Evolutionary conservation across 2,888 invertebrate genomes (phyloP), one percentile per base, ranked within the genome.

Genomic region (Pollenia amentaria): DNA sequence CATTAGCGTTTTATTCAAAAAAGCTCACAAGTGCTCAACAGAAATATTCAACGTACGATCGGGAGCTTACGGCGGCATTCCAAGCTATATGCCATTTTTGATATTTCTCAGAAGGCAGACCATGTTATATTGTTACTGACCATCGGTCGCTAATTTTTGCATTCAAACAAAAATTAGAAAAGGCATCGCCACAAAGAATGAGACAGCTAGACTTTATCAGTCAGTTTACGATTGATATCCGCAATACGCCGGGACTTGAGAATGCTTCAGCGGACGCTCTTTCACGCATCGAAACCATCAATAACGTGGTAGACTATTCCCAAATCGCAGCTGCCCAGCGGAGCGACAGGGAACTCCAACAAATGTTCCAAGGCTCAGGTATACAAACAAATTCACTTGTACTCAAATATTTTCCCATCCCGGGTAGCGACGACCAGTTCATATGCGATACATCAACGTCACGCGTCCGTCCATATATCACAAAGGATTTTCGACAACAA

Each of bases 1-100:
- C 69, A 2, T n/a, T 70, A 14, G 51, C 0, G 79, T 91, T 0
- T 90, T 93, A 83, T 80, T 67, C n/a, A 91, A 91, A 69, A 18
- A 53, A 18, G n/a, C 8, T 57, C 1, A 57, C 90, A 91, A 0
- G 88, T 14, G 14, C 60, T 3, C 21, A 21, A 3, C 53, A 29
- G 29, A 29, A 0, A 4, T 29, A 29, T 29, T 29, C 29, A 29
- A 29, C 29, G 29, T 29, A 29, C 3, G 53, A 55, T 9, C 53
- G 53, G 11, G 64, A 64, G 18, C 64, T 64, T 9, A n/a, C 40
- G n/a, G 60, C 60, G 2, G 44, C 18, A 9, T 64, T 44, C 18
- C 44, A 64, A 64, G 64, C 42, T 64, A 10, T 64, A 10, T 90
- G 90, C 64, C 88, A 89, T 67, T 89, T 88, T 64, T 85, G 84